Evolutionary conservation across 1,140 invertebrate species (phyloP).

Genomic region (Penaeus japonicus): DNA sequence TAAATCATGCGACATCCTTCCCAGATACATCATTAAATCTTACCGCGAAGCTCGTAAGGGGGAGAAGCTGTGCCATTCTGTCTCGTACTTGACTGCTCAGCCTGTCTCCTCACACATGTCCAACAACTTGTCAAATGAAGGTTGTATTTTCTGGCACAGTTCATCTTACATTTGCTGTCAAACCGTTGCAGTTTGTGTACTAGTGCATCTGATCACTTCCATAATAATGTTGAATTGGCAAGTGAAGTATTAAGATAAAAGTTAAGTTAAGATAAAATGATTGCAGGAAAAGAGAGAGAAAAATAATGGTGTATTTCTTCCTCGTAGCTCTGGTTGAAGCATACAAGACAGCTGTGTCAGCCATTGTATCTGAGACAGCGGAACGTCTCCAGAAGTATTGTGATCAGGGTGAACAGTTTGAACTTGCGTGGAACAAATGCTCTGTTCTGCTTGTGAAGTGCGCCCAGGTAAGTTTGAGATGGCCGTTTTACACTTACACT

Average conservation of each 20-base stretch:
- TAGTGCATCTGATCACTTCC: too few species aligned
- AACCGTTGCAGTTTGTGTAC: too few species aligned
- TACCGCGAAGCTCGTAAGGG: not conserved
- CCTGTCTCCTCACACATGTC: not conserved
- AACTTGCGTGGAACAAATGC: slow-evolving; percentile 33
- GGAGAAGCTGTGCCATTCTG: not conserved
- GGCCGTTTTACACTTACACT: too few species aligned
- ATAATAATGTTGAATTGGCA: too few species aligned
- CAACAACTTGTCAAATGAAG: not conserved
- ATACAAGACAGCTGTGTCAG: slow-evolving; percentile 24
- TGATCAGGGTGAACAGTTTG: slow-evolving; percentile 16
- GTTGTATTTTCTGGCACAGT: not conserved
- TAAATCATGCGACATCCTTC: too few species aligned
- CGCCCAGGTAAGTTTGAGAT: slow-evolving; percentile 19
- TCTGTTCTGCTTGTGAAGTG: slow-evolving; percentile 30
- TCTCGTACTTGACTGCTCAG: slow-evolving; percentile 8
- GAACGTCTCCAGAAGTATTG: slow-evolving; percentile 19
- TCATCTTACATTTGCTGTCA: too few species aligned
- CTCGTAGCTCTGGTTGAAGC: slow-evolving; percentile 17
- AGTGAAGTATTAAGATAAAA: too few species aligned
- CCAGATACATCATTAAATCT: slow-evolving; percentile 34
- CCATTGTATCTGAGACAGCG: slow-evolving; percentile 4
- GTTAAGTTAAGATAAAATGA: too few species aligned
- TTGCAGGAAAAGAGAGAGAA: too few species aligned
- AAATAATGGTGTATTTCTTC: too few species aligned